A percentile compares a stretch with the other conserved stretches of the same genome.
Conservation (phyloP, 2,113 vertebrate genomes). For the Cebidichthys violaceus region DNA sequence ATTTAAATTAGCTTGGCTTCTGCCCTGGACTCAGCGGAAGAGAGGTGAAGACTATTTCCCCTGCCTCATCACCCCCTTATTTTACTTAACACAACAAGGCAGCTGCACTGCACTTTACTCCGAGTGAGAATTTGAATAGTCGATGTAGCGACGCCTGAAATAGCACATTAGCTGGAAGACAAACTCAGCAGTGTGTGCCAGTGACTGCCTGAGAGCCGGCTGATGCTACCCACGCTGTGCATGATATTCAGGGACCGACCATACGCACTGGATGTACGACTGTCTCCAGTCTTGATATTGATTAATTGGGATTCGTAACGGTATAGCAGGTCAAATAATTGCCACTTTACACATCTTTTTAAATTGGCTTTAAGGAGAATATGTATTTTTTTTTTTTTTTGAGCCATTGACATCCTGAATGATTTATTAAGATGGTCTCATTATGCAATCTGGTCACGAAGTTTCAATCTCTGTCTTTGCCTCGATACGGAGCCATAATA, state of each 20-base stretch:
- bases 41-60: not conserved
- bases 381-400: not conserved
- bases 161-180: constrained; percentile 38
- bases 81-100: constrained; percentile 26
- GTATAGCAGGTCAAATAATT: not conserved
- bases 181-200: constrained; percentile 35
- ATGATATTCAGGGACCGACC: constrained; percentile 20
- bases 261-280: not conserved
- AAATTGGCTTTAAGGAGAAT: not conserved
- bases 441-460: not conserved
- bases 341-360: not conserved
- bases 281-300: not conserved
- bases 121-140: constrained; percentile 50
- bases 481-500: not conserved
- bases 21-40: not conserved
- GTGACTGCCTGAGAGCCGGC: constrained; percentile 7
- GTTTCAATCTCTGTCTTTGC: not conserved
- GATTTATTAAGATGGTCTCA: not conserved
- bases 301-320: not conserved
- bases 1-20: constrained; percentile 2
- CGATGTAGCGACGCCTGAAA: constrained; percentile 45
- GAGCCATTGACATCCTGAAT: not conserved
- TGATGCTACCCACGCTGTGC: constrained; percentile 5
- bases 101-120: constrained; percentile 14
- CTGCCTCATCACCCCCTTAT: constrained; percentile 32